Conservation (phyloP, 2,888 invertebrate species). For the Polia nebulosa region DNA sequence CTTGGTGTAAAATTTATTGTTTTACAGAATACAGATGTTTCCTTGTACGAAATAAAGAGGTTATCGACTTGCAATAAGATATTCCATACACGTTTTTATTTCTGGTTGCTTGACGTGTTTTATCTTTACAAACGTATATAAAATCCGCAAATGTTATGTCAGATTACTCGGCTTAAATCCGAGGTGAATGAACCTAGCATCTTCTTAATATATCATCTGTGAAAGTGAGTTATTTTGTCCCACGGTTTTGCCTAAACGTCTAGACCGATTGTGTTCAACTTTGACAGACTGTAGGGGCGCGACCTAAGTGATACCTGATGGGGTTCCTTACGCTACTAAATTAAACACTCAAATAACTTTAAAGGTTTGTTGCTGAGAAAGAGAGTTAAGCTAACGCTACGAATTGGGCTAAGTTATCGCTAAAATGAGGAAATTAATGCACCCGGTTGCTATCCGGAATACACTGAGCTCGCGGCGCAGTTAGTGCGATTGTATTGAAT, state of each 20-base stretch:
- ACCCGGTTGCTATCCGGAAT: no score
- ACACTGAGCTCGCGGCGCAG: no score
- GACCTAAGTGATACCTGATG: no score
- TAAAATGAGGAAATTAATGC: no score
- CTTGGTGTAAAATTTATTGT: no score
- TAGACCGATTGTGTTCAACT: neutral
- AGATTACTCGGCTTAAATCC: conserved; percentile 16
- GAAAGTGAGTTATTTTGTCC: neutral
- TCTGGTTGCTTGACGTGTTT: conserved; percentile 21
- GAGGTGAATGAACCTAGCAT: conserved; percentile 9
- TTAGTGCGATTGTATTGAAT: no score
- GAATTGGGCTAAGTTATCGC: no score
- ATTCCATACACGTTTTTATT: conserved; percentile 25
- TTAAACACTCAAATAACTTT: no score
- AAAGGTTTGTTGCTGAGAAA: no score
- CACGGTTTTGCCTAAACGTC: neutral
- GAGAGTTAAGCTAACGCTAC: no score
- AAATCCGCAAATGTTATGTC: conserved; percentile 8
- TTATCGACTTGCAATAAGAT: conserved; percentile 20
- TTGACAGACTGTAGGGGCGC: neutral
- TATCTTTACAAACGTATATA: conserved; percentile 24
- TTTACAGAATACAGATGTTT: neutral
- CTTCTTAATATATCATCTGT: neutral
- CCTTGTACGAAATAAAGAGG: conserved; percentile 16
- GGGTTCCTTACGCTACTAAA: no score